Conservation (phyloP, 92 coral and sea anemone species). For the Palythoa heliodiscus region DNA sequence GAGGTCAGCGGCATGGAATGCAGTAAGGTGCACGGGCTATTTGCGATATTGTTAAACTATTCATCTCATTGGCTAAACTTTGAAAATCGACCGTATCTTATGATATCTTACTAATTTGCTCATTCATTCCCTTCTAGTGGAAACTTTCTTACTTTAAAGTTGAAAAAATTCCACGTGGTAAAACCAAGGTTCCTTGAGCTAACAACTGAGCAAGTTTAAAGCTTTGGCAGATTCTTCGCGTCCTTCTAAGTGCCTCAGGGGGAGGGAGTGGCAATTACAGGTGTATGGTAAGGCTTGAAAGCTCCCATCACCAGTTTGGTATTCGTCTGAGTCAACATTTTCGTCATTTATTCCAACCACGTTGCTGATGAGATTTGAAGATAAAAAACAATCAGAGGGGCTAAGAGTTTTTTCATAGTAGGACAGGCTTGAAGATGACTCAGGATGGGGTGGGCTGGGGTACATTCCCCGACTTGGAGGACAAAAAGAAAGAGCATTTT, state of each 20-base stretch:
- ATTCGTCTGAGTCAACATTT: background rate
- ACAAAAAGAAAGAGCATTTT: background rate
- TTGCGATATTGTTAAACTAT: too few species aligned
- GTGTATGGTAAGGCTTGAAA: background rate
- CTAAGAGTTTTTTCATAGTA: background rate
- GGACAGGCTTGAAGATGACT: background rate
- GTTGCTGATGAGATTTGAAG: background rate
- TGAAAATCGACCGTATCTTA: too few species aligned
- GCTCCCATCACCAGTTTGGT: background rate
- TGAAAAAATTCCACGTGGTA: too few species aligned
- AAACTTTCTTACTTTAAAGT: too few species aligned
- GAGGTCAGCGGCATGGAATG: too few species aligned
- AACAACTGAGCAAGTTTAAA: too few species aligned
- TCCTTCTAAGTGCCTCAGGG: background rate
- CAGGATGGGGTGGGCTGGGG: background rate
- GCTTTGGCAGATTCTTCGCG: background rate
- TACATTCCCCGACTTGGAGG: background rate
- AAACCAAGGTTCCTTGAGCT: too few species aligned
- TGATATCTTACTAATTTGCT: too few species aligned
- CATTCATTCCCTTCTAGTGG: too few species aligned
- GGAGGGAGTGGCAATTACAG: background rate
- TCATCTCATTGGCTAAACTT: too few species aligned
- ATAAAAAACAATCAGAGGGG: background rate
- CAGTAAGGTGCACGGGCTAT: too few species aligned
- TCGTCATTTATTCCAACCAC: background rate